Base-by-base conservation (phyloP, 2,797 vertebrate genomes). In the Nannoperca obscura region DNA sequence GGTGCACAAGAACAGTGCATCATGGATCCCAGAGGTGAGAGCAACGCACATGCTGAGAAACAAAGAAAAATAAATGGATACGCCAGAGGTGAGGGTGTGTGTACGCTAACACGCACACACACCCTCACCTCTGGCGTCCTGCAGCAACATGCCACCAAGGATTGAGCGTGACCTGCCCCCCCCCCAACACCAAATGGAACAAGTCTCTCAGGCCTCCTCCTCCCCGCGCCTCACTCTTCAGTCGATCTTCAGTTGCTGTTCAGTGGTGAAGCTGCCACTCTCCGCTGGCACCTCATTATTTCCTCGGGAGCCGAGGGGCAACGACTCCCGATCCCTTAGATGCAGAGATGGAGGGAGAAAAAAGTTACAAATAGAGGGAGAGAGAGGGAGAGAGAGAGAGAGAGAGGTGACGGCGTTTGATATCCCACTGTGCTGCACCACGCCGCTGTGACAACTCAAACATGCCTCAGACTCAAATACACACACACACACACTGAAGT, bases 231-330 rank as follows among this genome's bases (percentile, higher is more conserved):
- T 80, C 76, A 3, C 49, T 65, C 20, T 64, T 82, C 65, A 53
- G 55, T 71, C 49, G 19, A 34, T 71, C 71, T 78, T 82, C 53
- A 22, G 58, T 61, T 20, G 44, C 55, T 57, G 36, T 47, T 80
- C 54, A 36, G 47, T 0, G 30, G 54, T 46, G 72, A 44, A 61
- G 64, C 55, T 34, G 58, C 59, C 65, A 20, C 72, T 79, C 85
- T 86, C 61, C 17, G 4, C 69, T 65, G 80, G 82, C 74, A 81
- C 81, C 85, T 90, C 88, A 84, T 89, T 90, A 90, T 89, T 85
- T 90, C 84, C 83, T 65, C 19, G 1, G 82, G 75, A 69, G 83
- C 91, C 40, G 42, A 70, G 77, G 83, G 82, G 81, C 84, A 78
- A 78, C 85, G 77, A 66, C 79, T 84, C 57, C 30, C 10, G 44